Evolutionary conservation across 2,797 vertebrate genomes (phyloP).

Genomic region (Chrysocyon brachyurus): DNA sequence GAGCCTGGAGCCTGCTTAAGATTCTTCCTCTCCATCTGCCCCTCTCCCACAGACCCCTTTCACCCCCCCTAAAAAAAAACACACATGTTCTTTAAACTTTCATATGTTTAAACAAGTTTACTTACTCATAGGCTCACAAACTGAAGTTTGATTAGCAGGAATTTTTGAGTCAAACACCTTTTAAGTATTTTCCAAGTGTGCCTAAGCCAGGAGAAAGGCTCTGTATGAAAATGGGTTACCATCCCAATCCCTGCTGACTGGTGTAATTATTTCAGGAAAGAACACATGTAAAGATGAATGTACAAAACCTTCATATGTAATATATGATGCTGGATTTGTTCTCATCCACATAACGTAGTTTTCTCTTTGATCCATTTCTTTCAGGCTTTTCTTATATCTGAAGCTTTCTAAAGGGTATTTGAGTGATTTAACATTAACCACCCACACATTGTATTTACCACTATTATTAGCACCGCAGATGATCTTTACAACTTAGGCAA

Average conservation of each 20-base stretch:
- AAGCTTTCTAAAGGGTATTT: constrained; percentile 73
- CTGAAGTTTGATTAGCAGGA: neutral
- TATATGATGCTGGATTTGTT: too few species aligned
- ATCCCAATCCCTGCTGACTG: neutral
- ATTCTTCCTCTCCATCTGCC: too few species aligned
- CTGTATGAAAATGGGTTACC: neutral
- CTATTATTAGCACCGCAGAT: constrained; percentile 77
- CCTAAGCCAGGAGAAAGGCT: neutral
- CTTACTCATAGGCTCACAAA: neutral
- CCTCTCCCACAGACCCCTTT: too few species aligned
- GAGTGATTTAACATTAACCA: constrained; percentile 75
- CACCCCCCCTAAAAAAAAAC: neutral
- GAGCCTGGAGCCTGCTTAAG: neutral
- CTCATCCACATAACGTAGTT: neutral
- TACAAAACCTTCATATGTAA: neutral
- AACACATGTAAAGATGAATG: neutral
- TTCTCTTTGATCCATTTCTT: constrained; percentile 64
- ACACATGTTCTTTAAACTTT: neutral
- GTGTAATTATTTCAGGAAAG: constrained; percentile 63
- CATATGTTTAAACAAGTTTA: neutral
- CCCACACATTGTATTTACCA: constrained; percentile 70
- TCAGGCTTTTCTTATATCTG: constrained; percentile 63
- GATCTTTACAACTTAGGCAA: constrained; percentile 69
- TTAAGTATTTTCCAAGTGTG: neutral
- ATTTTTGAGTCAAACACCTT: neutral